Evolutionary conservation across 2,797 vertebrate genomes (phyloP).

Genomic region (Amazona finschi): DNA sequence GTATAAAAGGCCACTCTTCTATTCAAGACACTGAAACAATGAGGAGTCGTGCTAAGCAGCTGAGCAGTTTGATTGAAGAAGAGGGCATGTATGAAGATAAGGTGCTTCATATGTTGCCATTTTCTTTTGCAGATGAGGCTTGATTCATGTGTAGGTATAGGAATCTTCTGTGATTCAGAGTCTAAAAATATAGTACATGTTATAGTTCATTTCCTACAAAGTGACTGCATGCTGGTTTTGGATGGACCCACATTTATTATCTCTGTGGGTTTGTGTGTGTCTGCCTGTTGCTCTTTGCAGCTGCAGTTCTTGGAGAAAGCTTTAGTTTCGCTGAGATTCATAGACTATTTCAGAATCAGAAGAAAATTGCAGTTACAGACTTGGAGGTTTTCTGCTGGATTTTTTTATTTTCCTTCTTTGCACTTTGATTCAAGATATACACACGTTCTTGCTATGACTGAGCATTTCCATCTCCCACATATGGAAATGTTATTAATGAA

Average conservation of each 20-base stretch:
- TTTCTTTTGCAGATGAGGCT: not conserved
- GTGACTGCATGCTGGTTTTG: not conserved
- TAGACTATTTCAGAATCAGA: not conserved
- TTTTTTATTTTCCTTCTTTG: not conserved
- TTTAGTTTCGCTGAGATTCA: not conserved
- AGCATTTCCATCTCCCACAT: not conserved
- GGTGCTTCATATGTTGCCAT: not conserved
- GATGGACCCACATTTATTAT: not conserved
- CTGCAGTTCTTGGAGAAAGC: not conserved
- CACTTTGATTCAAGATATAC: not conserved
- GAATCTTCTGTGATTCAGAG: not conserved
- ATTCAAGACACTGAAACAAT: not conserved
- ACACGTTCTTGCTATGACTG: not conserved
- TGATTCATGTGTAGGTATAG: not conserved
- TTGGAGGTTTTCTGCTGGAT: not conserved
- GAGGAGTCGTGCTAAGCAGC: not conserved
- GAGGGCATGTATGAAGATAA: not conserved
- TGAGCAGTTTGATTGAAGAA: not conserved
- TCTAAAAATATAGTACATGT: not conserved
- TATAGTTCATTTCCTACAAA: not conserved
- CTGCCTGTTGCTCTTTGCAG: not conserved
- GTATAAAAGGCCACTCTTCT: not conserved
- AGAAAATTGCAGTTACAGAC: not conserved
- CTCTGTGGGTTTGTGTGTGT: not conserved
- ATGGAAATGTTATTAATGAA: not conserved